A percentile compares a stretch with the other conserved stretches of the same genome.
These are phyloP conservation scores for Nephrotoma flavescens DNA, from an alignment of 2,888 invertebrate species.

Conservation along the genomic window DNA sequence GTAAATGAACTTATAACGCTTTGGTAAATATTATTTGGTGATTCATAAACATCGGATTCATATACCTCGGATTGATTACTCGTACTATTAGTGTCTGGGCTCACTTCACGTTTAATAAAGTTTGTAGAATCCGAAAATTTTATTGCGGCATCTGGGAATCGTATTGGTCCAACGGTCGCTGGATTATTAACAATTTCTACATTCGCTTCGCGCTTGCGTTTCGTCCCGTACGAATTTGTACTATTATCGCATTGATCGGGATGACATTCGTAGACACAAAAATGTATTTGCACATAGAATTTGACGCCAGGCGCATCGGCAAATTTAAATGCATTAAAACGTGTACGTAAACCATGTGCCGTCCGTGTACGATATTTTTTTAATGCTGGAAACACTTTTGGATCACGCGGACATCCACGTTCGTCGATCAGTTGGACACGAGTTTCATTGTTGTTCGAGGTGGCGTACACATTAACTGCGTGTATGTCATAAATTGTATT, in stretches of 20 bases:
- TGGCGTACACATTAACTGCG: conserved; percentile 66
- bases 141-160: conserved; percentile 8
- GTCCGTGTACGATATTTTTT: conserved; percentile 25
- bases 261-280: conserved; percentile 56
- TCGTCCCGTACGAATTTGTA: conserved; percentile 24
- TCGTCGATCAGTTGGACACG: conserved; percentile 61
- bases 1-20: conserved; percentile 1
- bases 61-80: neutral
- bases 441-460: conserved; percentile 46
- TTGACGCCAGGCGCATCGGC: conserved; percentile 67
- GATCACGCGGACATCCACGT: conserved; percentile 65
- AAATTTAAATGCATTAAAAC: conserved; percentile 77
- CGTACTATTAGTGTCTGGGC: neutral
- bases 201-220: conserved; percentile 18
- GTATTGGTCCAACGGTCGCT: neutral
- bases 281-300: conserved; percentile 69
- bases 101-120: neutral
- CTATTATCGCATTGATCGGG: conserved; percentile 39
- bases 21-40: conserved; percentile 4
- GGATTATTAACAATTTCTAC: conserved; percentile 15
- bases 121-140: conserved; percentile 12
- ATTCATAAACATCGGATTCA: neutral
- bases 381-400: conserved; percentile 36
- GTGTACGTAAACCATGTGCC: conserved; percentile 36
- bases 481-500: conserved; percentile 45